Percentiles rank a stretch among this genome's conserved stretches.
Evolutionary conservation across 1,140 invertebrate genomes (phyloP).

Genomic region (Ooceraea biroi): DNA sequence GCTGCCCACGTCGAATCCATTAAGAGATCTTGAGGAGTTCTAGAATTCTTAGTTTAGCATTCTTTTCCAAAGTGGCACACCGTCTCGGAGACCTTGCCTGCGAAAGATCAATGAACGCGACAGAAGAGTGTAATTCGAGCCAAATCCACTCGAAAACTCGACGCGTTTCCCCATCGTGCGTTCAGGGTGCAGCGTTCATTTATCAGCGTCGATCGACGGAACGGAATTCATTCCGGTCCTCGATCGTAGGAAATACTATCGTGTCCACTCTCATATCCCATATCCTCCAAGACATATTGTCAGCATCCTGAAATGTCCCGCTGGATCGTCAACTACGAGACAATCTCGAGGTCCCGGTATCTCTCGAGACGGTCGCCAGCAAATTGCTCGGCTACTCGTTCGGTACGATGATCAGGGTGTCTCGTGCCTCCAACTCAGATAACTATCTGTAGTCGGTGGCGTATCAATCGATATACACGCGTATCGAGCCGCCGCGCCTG

Average conservation of each 20-base stretch:
- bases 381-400: conserved; percentile 61
- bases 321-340: conserved; percentile 13
- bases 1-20: not conserved
- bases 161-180: conserved; percentile 7
- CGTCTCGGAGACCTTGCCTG: not conserved
- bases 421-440: conserved; percentile 58
- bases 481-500: conserved; percentile 12
- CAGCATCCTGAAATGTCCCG: not conserved
- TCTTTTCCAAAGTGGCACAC: not conserved
- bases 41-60: not conserved
- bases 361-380: conserved; percentile 57
- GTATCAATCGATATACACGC: conserved; percentile 46
- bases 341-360: conserved; percentile 22
- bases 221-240: conserved; percentile 41
- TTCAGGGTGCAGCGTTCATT: conserved; percentile 23
- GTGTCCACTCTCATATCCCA: conserved; percentile 21
- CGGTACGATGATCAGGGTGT: conserved; percentile 15
- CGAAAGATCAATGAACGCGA: conserved; percentile 39
- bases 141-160: conserved; percentile 43
- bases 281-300: conserved; percentile 30
- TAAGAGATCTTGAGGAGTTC: conserved; percentile 2
- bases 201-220: conserved; percentile 47
- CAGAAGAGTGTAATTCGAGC: not conserved
- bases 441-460: conserved; percentile 53
- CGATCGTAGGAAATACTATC: conserved; percentile 58